Evolutionary conservation across 2,113 vertebrate species (phyloP).

Genomic region (Agelaius phoeniceus): DNA sequence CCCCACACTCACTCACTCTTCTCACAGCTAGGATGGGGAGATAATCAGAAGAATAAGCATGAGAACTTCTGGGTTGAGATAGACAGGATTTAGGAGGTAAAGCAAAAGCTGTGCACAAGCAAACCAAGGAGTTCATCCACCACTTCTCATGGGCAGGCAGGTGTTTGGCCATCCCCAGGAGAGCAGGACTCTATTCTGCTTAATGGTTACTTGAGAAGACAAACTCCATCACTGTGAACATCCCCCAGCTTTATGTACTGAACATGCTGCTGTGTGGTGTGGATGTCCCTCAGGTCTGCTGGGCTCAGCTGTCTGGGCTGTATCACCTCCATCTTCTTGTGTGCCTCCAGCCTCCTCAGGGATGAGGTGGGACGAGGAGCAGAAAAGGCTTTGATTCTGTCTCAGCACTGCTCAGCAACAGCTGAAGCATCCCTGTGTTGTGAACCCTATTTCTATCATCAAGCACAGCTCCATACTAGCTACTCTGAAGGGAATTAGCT

Average conservation of each 20-base stretch:
- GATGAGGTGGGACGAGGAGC: background rate
- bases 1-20: background rate
- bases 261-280: rapidly evolving
- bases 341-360: background rate
- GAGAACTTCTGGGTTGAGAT: background rate
- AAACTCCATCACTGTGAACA: background rate
- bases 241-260: background rate
- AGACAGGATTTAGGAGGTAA: background rate
- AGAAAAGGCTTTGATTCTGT: background rate
- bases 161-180: background rate
- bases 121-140: background rate
- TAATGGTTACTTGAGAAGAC: background rate
- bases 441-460: background rate
- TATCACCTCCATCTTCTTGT: background rate
- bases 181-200: background rate
- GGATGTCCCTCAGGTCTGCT: background rate
- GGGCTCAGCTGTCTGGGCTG: background rate
- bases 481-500: background rate
- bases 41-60: background rate
- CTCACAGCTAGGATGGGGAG: background rate
- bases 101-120: background rate
- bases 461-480: too few relatives aligned
- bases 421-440: background rate
- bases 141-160: background rate
- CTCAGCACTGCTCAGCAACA: background rate